Evolutionary conservation across 2,888 invertebrate genomes (phyloP), one percentile per base, ranked within the genome.

Genomic region (Isotomurus palustris): DNA sequence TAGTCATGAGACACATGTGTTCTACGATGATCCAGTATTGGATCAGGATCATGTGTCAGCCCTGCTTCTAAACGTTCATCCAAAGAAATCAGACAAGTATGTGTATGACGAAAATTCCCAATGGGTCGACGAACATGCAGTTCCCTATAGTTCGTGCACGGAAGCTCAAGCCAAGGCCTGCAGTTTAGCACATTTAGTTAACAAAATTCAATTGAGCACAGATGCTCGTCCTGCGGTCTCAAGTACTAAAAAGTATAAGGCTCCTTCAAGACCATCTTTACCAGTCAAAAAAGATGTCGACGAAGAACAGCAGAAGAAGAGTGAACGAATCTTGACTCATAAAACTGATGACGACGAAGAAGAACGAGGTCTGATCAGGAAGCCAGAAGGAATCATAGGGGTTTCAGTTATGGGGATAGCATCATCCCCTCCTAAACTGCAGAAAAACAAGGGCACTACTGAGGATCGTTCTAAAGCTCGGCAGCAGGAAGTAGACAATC

Each of bases 101-200:
- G 57, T 66, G 19, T 68, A 66, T 36, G 68, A 70, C 29, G 70
- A 68, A 14, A 67, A 61, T 45, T 53, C 53, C 44, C 58, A 62
- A 41, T 69, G 66, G 59, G 48, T 69, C 24, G 69, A 69, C 50
- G 70, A 68, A 48, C 68, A 70, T 40, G 68, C 68, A 1, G 67
- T 48, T 8, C 58, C 63, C 3, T 70, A 67, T 41, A 64, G 61
- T 40, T 61, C 57, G 40, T 67, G 67, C 32, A 67, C 68, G 4
- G 60, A 49, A 48, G 62, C 52, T 25, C 68, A 70, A 56, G 62
- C 61, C 8, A 67, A 61, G 28, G 48, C 54, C n/a, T 70, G 70
- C 53, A 54, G 65, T 32, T 53, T 70, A 40, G 60, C 54, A 10
- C 53, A 67, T 6, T 56, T 49, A 4, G n/a, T 49, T 6, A 49